A percentile compares a stretch with the other conserved stretches of the same genome.
Evolutionary conservation across 2,113 vertebrate species (phyloP).

Genomic region (Eidolon helvum): DNA sequence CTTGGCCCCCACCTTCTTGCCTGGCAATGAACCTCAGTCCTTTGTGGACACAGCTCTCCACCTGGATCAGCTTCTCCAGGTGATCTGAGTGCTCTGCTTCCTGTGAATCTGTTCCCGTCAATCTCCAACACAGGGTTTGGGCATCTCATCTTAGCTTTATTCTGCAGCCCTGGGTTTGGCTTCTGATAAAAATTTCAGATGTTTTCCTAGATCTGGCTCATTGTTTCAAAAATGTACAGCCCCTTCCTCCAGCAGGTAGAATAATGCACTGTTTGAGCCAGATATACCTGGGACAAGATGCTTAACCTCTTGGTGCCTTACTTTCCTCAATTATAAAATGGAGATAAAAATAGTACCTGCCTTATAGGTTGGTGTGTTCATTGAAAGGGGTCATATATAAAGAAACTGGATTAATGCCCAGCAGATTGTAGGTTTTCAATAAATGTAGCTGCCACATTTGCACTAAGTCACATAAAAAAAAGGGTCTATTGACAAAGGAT

Average conservation of each 20-base stretch:
- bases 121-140: neutral
- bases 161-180: neutral
- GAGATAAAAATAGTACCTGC: neutral
- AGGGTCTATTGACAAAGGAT: neutral
- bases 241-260: neutral
- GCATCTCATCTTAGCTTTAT: neutral
- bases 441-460: neutral
- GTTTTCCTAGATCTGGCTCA: neutral
- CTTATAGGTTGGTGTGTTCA: neutral
- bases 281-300: neutral
- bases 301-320: neutral
- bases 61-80: neutral
- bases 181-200: neutral
- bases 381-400: neutral
- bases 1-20: neutral
- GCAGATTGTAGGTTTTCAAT: neutral
- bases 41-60: neutral
- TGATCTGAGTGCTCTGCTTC: neutral
- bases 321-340: neutral
- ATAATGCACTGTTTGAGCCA: neutral
- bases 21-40: neutral
- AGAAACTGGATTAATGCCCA: neutral
- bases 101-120: neutral
- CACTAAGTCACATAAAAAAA: neutral
- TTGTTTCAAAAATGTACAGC: neutral